phyloP scores from a whole-genome alignment of 64 coral and sea anemone species.

The Pocillopora verrucosa region DNA sequence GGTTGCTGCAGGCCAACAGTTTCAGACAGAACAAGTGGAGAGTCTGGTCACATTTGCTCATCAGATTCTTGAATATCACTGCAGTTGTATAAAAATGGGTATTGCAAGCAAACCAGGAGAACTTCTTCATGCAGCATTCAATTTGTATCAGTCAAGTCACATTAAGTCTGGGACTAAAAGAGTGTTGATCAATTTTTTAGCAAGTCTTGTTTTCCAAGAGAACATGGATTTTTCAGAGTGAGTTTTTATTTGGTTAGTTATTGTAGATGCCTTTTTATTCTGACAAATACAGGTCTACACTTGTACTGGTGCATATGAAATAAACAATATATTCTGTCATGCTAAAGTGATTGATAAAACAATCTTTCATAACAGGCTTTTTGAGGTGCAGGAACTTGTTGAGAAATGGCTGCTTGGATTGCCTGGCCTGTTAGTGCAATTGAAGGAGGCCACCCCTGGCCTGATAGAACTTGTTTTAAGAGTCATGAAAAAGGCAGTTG shows the following conservation, averaged over 20 bases:
- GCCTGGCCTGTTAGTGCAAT: conserved; percentile 57
- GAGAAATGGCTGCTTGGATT: conserved; percentile 65
- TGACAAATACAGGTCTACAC: too few species aligned
- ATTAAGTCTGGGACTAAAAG: conserved; percentile 60
- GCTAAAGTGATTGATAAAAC: background rate
- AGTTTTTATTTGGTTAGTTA: background rate
- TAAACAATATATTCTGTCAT: background rate
- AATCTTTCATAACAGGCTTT: background rate
- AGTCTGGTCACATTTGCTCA: conserved; percentile 64
- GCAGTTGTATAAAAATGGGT: background rate
- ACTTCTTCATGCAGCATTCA: conserved; percentile 49
- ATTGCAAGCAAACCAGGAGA: conserved; percentile 19
- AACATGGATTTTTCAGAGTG: background rate
- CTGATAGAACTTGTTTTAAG: conserved; percentile 52
- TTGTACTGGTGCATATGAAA: too few species aligned
- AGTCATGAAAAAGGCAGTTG: conserved; percentile 49
- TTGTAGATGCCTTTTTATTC: background rate
- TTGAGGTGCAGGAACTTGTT: background rate
- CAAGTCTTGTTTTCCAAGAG: conserved; percentile 29
- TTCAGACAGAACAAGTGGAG: conserved; percentile 55
- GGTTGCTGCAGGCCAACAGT: background rate
- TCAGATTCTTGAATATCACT: conserved; percentile 15
- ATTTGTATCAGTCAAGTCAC: conserved; percentile 73
- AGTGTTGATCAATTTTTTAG: conserved; percentile 70
- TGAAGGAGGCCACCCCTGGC: conserved; percentile 44